Conservation (phyloP, 2,888 invertebrate species). For the Drosophila putrida region DNA sequence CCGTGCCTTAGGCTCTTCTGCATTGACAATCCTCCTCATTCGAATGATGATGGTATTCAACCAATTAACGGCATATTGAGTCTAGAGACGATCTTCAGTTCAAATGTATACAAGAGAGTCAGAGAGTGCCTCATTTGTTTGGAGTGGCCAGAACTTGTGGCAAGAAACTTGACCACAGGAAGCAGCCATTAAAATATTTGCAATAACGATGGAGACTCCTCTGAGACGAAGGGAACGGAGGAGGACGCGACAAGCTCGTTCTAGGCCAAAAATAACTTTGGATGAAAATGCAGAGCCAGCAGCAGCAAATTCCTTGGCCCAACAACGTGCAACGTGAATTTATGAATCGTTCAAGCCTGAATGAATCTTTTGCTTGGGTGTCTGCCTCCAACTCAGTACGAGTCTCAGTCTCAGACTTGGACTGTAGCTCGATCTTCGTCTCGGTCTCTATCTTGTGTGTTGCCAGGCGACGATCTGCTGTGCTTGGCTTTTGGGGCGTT, state of each 20-base stretch:
- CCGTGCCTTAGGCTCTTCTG: conserved; percentile 15
- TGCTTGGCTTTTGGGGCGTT: conserved; percentile 65
- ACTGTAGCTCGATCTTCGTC: not conserved
- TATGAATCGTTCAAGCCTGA: conserved; percentile 74
- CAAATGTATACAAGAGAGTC: conserved; percentile 9
- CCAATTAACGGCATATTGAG: conserved; percentile 64
- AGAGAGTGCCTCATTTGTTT: conserved; percentile 33
- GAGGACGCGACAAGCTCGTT: conserved; percentile 46
- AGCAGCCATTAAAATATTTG: conserved; percentile 76
- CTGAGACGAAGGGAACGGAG: conserved; percentile 4
- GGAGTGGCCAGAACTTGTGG: conserved; percentile 16
- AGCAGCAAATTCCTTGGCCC: conserved; percentile 46
- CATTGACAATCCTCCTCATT: conserved; percentile 54
- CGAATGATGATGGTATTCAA: conserved; percentile 45
- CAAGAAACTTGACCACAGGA: conserved; percentile 65
- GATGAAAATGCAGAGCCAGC: conserved; percentile 22
- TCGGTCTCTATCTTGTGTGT: conserved; percentile 6
- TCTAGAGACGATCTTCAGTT: conserved; percentile 34
- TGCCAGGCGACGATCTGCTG: conserved; percentile 37
- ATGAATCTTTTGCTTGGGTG: conserved; percentile 68
- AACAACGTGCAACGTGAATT: conserved; percentile 55
- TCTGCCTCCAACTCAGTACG: conserved; percentile 13
- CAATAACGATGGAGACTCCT: conserved; percentile 17
- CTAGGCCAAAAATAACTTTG: conserved; percentile 73
- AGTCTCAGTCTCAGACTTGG: not conserved